phyloP scores from a whole-genome alignment of 2,113 vertebrate genomes.

The Saguinus midas region DNA sequence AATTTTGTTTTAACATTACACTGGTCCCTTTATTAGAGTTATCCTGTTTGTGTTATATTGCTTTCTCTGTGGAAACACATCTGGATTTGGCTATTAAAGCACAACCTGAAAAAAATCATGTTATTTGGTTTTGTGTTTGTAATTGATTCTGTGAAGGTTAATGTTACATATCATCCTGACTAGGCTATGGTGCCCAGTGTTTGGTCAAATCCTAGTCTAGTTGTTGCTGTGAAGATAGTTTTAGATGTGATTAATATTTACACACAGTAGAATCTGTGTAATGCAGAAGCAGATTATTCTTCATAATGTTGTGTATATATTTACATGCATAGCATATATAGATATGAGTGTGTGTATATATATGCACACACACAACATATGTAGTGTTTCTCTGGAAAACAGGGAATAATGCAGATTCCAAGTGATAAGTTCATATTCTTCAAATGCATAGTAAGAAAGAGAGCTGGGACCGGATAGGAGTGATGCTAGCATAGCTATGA shows the following conservation, averaged over 20 bases:
- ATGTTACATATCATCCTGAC: no score
- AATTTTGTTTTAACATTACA: background rate
- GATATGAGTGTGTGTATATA: background rate
- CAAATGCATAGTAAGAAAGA: background rate
- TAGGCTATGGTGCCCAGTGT: no score
- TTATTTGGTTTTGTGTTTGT: no score
- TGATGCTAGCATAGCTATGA: background rate
- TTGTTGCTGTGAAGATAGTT: no score
- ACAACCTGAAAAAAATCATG: no score
- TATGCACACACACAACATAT: no score
- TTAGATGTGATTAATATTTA: background rate
- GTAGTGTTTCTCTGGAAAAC: background rate
- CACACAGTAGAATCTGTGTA: background rate
- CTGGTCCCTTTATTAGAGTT: background rate
- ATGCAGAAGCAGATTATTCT: background rate
- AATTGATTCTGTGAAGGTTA: no score
- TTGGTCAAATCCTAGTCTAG: no score
- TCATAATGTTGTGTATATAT: no score
- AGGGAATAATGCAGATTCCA: background rate
- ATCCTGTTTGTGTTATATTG: accelerated
- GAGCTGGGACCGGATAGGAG: background rate
- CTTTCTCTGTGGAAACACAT: background rate
- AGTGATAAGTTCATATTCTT: background rate
- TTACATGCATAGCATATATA: no score
- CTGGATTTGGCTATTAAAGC: no score